phyloP scores from a whole-genome alignment of 2,113 vertebrate genomes.

The Ceuthmochares aereus region DNA sequence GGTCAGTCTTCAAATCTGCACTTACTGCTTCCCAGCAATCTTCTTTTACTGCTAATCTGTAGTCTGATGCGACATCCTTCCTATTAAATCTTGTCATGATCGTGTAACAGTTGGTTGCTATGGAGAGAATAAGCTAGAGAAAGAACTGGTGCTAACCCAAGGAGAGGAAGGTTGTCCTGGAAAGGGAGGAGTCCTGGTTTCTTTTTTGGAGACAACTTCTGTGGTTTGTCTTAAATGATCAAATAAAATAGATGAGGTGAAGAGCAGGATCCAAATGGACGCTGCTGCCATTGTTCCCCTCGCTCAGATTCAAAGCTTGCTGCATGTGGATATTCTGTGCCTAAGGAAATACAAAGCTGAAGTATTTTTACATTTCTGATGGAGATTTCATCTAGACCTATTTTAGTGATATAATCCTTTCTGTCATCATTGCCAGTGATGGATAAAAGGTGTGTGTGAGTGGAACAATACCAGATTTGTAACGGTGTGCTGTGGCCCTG shows the following conservation, averaged over 20 bases:
- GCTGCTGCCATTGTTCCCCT: not conserved
- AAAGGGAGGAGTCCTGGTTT: not conserved
- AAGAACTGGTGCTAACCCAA: not conserved
- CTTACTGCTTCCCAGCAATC: not conserved
- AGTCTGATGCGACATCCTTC: not conserved
- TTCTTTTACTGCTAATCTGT: not conserved
- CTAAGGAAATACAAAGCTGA: not conserved
- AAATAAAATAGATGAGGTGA: not conserved
- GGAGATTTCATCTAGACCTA: not conserved
- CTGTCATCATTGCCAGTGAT: not conserved
- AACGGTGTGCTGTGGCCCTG: not conserved
- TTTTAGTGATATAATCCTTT: not conserved
- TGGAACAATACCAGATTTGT: not conserved
- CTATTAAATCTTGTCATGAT: not conserved
- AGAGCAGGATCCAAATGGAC: not conserved
- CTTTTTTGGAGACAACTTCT: not conserved
- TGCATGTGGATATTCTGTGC: not conserved
- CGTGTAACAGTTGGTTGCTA: not conserved
- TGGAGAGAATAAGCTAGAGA: not conserved
- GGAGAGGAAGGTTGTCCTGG: not conserved
- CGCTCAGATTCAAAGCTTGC: not conserved
- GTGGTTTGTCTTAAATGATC: not conserved
- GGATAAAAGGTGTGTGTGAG: not conserved
- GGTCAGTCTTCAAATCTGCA: not conserved
- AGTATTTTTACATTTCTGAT: not conserved